phyloP scores from a whole-genome alignment of 1,140 invertebrate genomes.

The Drosophila bocki region DNA sequence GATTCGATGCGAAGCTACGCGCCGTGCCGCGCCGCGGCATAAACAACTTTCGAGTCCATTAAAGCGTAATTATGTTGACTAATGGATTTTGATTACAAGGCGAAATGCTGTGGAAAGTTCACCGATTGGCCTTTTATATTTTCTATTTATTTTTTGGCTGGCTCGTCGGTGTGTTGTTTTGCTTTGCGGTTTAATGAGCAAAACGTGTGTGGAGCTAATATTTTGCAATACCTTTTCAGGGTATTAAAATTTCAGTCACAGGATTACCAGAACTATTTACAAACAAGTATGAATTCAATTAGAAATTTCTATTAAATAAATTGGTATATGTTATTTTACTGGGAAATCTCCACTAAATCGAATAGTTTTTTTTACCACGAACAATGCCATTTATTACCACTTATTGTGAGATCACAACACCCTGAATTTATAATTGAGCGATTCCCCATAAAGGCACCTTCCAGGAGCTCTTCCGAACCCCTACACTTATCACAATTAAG shows the following conservation, averaged over 20 bases:
- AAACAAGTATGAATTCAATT: neutral
- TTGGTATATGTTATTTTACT: neutral
- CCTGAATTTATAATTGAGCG: neutral
- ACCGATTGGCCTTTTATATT: slow-evolving; percentile 22
- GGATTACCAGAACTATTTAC: neutral
- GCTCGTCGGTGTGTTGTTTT: slow-evolving; percentile 12
- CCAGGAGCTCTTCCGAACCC: neutral
- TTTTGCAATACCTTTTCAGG: neutral
- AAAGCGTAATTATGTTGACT: slow-evolving; percentile 70
- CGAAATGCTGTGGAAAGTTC: slow-evolving; percentile 57
- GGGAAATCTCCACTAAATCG: neutral
- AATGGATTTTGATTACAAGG: slow-evolving; percentile 63
- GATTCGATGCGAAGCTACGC: slow-evolving; percentile 11
- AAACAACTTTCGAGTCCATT: slow-evolving; percentile 54
- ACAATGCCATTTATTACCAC: neutral
- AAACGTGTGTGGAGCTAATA: slow-evolving; percentile 51
- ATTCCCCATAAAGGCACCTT: neutral
- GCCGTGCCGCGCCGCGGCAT: slow-evolving; percentile 11
- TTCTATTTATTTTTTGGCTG: slow-evolving; percentile 4
- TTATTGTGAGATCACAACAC: neutral
- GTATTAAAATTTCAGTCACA: neutral
- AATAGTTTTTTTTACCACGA: neutral
- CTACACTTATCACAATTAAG: slow-evolving; percentile 14
- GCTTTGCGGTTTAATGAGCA: slow-evolving; percentile 46
- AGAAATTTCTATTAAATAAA: neutral